Percentiles rank a stretch among this genome's conserved stretches.
phyloP scores from a whole-genome alignment of 2,888 invertebrate species.

The Camponotus fellah region DNA sequence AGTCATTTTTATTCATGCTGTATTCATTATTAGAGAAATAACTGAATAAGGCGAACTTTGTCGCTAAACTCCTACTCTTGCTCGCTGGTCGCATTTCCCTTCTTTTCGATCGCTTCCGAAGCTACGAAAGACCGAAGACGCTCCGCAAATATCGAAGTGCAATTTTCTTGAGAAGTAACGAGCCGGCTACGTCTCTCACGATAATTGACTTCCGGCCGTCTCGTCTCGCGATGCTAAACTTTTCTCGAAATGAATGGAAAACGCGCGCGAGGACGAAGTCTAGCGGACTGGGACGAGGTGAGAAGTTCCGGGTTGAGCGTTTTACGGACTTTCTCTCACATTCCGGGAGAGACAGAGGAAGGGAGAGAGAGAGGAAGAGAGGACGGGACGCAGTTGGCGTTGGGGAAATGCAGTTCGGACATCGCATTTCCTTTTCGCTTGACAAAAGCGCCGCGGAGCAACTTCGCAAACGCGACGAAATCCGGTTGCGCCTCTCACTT shows the following conservation, averaged over 20 bases:
- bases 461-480: conserved; percentile 51
- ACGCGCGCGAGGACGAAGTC: conserved; percentile 43
- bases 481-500: conserved; percentile 38
- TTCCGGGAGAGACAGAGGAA: conserved; percentile 11
- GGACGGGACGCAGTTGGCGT: conserved; percentile 10
- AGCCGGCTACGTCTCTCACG: conserved; percentile 47
- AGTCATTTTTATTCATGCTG: background rate
- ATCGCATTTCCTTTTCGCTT: conserved; percentile 50
- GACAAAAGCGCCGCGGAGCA: conserved; percentile 29
- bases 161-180: conserved; percentile 45
- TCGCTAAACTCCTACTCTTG: background rate
- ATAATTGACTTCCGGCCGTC: conserved; percentile 70
- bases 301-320: conserved; percentile 50
- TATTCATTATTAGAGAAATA: background rate
- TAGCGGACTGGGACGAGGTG: conserved; percentile 49
- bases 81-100: background rate
- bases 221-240: conserved; percentile 62
- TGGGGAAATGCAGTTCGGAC: conserved; percentile 49
- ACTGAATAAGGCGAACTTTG: background rate
- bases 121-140: conserved; percentile 30
- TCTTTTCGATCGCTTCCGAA: background rate
- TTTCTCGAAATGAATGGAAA: conserved; percentile 59
- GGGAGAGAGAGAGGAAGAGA: background rate
- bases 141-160: conserved; percentile 45
- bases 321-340: conserved; percentile 58